Evolutionary conservation across 1,140 invertebrate species (phyloP).

Genomic region (Helicorthomorpha holstii): DNA sequence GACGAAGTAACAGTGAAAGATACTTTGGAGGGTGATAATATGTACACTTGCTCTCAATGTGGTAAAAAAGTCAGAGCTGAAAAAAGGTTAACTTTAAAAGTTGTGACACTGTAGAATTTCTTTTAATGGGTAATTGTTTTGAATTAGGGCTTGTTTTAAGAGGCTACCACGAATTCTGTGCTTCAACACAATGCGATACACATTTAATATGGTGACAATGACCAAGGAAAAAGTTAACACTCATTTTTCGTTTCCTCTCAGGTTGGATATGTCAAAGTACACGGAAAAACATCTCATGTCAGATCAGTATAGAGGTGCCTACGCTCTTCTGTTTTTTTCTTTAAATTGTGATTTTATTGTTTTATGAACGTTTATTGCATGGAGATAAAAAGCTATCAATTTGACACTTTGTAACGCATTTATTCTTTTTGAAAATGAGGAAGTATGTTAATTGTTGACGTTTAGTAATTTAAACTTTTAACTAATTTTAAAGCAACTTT

Average conservation of each 20-base stretch:
- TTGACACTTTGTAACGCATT: too few species aligned
- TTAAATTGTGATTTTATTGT: neutral
- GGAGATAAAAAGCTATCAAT: too few species aligned
- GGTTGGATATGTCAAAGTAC: conserved; percentile 84
- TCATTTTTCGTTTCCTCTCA: conserved; percentile 88
- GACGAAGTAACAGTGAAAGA: conserved; percentile 93
- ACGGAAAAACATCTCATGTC: conserved; percentile 86
- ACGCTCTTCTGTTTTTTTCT: neutral
- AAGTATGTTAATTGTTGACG: too few species aligned
- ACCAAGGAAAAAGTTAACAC: conserved; percentile 93
- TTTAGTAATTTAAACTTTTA: too few species aligned
- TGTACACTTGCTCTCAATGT: conserved; percentile 92
- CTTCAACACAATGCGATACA: conserved; percentile 96
- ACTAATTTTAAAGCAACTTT: too few species aligned
- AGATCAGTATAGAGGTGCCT: conserved; percentile 49
- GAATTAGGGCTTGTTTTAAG: conserved; percentile 71
- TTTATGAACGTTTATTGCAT: neutral
- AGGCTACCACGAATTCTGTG: conserved; percentile 81
- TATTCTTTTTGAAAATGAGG: neutral
- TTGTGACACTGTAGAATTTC: neutral
- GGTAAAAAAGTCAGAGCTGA: conserved; percentile 85
- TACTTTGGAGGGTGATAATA: conserved; percentile 88
- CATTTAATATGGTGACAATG: conserved; percentile 96
- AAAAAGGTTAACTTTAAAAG: conserved; percentile 41
- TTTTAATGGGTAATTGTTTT: conserved; percentile 4